Conservation (phyloP, 2,113 vertebrate species). For the Vombatus ursinus region DNA sequence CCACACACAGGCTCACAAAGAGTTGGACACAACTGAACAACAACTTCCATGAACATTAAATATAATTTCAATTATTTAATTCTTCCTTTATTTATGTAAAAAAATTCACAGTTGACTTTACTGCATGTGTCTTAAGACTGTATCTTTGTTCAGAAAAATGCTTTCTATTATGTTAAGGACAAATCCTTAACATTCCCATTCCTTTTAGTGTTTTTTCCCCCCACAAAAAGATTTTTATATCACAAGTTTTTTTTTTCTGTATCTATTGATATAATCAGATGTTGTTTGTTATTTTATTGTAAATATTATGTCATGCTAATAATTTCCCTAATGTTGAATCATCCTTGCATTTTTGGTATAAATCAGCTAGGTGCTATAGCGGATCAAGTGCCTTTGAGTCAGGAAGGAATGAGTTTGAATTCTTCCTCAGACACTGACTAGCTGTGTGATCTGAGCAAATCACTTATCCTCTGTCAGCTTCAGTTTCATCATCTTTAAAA, state of each 20-base stretch:
- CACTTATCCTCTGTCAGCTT: background rate
- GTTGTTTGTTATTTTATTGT: background rate
- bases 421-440: background rate
- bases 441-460: background rate
- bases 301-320: background rate
- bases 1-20: background rate
- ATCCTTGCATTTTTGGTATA: background rate
- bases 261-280: background rate
- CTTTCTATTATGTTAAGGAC: background rate
- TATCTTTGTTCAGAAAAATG: background rate
- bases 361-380: too few relatives aligned
- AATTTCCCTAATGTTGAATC: background rate
- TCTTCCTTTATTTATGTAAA: background rate
- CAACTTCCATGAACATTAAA: background rate
- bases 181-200: background rate
- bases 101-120: background rate
- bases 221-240: background rate
- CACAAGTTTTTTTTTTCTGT: background rate
- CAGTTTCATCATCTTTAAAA: background rate
- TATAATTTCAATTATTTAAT: background rate
- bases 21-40: background rate
- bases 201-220: background rate
- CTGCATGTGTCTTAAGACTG: too few relatives aligned
- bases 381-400: background rate
- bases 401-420: background rate